phyloP scores from a whole-genome alignment of 2,797 vertebrate genomes.

The Falco concolor region DNA sequence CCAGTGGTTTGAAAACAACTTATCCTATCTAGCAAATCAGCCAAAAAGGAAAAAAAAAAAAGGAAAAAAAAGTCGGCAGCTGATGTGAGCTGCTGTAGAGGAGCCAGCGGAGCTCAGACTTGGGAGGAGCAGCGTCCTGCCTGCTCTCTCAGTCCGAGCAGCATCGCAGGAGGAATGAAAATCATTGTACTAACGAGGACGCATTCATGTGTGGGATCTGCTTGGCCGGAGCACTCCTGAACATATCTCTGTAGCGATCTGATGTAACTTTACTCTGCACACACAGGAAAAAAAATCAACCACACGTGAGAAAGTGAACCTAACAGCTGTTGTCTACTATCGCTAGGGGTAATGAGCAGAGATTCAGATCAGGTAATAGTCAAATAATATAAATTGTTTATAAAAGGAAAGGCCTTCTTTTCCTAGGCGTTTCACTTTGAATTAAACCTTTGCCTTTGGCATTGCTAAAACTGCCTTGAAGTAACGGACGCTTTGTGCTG shows the following conservation, averaged over 20 bases:
- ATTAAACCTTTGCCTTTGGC: constrained; percentile 41
- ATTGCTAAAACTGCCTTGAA: constrained; percentile 43
- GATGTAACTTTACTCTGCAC: not conserved
- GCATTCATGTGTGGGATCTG: not conserved
- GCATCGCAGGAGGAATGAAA: not conserved
- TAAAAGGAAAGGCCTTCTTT: constrained; percentile 57
- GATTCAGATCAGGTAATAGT: constrained; percentile 43
- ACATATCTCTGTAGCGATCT: not conserved
- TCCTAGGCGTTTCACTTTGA: constrained; percentile 9
- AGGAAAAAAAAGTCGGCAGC: not conserved
- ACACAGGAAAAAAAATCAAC: not conserved
- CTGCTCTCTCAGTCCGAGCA: not conserved
- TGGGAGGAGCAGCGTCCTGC: not conserved
- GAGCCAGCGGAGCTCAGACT: not conserved
- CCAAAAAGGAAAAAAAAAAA: not conserved
- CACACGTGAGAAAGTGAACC: not conserved
- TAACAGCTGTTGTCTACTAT: constrained; percentile 1
- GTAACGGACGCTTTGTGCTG: not conserved
- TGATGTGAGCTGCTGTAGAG: not conserved
- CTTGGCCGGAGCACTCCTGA: not conserved
- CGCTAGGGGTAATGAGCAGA: constrained; percentile 49
- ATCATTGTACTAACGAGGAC: not conserved
- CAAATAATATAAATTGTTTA: constrained; percentile 23
- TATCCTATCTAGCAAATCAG: constrained; percentile 11
- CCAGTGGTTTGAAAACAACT: constrained; percentile 4